These are phyloP conservation scores for Drosophila meridiana DNA, from an alignment of 2,888 invertebrate species.

Conservation along the genomic window DNA sequence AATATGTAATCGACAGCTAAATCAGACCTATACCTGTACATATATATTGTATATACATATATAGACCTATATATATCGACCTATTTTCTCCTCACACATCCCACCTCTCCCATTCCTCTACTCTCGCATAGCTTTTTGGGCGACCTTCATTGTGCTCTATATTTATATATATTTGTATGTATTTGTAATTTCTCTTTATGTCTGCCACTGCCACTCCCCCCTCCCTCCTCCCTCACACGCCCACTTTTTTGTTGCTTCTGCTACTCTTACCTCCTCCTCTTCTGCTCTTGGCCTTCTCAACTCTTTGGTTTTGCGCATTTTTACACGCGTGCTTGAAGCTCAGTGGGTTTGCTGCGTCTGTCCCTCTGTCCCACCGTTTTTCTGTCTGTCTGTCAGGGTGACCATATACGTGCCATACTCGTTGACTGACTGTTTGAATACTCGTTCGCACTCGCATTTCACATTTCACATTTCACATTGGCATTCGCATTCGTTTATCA, in stretches of 20 bases:
- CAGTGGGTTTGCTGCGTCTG: constrained; percentile 32
- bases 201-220: background rate
- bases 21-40: background rate
- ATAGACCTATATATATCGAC: background rate
- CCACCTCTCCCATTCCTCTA: background rate
- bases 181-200: constrained; percentile 1
- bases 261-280: background rate
- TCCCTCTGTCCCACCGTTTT: background rate
- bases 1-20: background rate
- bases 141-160: constrained; percentile 1
- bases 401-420: background rate
- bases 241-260: background rate
- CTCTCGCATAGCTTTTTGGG: background rate
- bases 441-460: constrained; percentile 8
- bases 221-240: background rate
- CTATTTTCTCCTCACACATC: background rate
- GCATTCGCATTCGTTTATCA: background rate
- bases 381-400: background rate
- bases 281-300: background rate
- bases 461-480: constrained; percentile 5
- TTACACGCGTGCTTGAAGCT: constrained; percentile 43
- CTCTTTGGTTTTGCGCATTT: constrained; percentile 26
- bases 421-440: constrained; percentile 3
- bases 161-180: background rate
- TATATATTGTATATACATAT: background rate